These are phyloP conservation scores for Sebastes vulpes DNA, from an alignment of 2,797 vertebrate species.

Conservation along the genomic window DNA sequence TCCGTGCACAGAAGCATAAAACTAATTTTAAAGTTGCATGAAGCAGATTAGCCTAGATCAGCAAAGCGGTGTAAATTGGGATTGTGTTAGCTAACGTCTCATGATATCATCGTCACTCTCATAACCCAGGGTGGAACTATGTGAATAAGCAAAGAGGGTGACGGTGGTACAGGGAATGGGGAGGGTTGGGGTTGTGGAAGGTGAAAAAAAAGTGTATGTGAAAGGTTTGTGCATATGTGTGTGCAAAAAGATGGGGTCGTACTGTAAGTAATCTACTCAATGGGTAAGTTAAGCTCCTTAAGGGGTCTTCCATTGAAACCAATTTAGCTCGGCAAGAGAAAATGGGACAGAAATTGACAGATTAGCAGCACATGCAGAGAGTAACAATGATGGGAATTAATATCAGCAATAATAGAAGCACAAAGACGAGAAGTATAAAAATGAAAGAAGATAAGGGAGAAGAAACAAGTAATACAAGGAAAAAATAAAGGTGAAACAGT, in stretches of 20 bases:
- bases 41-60: conserved; percentile 77
- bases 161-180: background rate
- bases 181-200: background rate
- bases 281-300: conserved; percentile 27
- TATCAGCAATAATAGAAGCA: conserved; percentile 6
- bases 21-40: conserved; percentile 81
- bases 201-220: conserved; percentile 14
- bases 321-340: conserved; percentile 37
- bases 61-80: conserved; percentile 63
- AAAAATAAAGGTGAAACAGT: background rate
- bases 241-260: conserved; percentile 13
- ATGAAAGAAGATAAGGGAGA: background rate
- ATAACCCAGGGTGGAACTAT: conserved; percentile 25
- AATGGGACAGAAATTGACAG: conserved; percentile 24
- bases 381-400: conserved; percentile 23
- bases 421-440: background rate
- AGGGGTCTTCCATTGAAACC: conserved; percentile 34
- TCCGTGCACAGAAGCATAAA: conserved; percentile 54
- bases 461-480: background rate
- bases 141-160: conserved; percentile 25
- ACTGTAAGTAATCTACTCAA: conserved; percentile 34
- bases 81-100: conserved; percentile 43
- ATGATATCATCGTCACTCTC: conserved; percentile 42
- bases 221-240: conserved; percentile 18
- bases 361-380: conserved; percentile 14